Evolutionary conservation across 2,113 vertebrate genomes (phyloP).

Genomic region (Malurus cyaneus): DNA sequence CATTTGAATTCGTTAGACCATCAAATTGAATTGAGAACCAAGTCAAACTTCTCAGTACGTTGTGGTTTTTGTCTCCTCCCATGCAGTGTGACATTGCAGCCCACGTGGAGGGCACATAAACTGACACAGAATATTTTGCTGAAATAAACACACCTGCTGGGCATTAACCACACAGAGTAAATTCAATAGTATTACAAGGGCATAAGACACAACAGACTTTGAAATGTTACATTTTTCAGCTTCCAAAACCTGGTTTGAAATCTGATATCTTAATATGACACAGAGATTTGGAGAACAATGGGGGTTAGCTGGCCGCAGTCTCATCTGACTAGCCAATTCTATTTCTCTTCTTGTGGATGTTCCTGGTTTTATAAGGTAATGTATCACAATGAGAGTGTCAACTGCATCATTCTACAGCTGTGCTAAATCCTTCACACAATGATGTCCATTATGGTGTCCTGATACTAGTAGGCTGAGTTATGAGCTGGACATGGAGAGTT

Average conservation of each 20-base stretch:
- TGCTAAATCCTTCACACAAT: constrained; percentile 46
- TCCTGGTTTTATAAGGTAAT: constrained; percentile 40
- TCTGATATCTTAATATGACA: neutral
- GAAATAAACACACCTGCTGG: neutral
- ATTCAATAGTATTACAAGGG: neutral
- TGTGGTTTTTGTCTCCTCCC: neutral
- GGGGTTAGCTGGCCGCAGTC: neutral
- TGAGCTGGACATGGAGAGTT: neutral
- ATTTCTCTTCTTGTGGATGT: neutral
- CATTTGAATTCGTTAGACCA: neutral
- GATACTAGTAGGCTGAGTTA: constrained; percentile 24
- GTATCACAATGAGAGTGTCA: constrained; percentile 3
- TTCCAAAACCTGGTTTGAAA: constrained; percentile 11
- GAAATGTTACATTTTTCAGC: neutral
- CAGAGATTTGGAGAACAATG: neutral
- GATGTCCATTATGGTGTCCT: constrained; percentile 40
- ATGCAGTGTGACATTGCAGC: neutral
- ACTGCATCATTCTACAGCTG: constrained; percentile 13
- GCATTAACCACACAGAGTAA: neutral
- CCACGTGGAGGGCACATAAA: neutral
- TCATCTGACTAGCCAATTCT: neutral
- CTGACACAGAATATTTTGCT: neutral
- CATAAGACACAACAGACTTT: neutral
- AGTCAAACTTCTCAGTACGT: neutral
- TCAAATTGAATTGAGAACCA: neutral